Conservation (phyloP, 2,888 invertebrate species). For the Thera obeliscata region DNA sequence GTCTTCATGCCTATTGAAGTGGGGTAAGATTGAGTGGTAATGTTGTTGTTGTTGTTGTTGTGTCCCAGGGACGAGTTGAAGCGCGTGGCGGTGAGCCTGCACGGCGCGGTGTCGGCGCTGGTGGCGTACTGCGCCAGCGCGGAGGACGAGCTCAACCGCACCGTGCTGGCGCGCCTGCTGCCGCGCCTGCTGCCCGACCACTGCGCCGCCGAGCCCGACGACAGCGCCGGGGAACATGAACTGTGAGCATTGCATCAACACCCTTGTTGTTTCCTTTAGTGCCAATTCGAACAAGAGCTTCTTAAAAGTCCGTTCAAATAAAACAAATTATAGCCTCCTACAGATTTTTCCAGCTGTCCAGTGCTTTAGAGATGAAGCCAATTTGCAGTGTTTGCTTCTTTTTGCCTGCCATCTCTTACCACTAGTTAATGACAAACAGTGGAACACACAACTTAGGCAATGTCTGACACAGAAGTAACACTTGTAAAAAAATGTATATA, state of each 20-base stretch:
- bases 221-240: slow-evolving; percentile 15
- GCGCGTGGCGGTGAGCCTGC: slow-evolving; percentile 86
- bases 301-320: too few species aligned
- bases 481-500: too few species aligned
- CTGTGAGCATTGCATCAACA: slow-evolving; percentile 20
- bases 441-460: too few species aligned
- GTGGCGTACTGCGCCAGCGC: slow-evolving; percentile 90
- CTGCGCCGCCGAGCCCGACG: slow-evolving; percentile 14
- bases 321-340: too few species aligned
- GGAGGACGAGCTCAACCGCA: slow-evolving; percentile 91
- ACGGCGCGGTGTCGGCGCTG: slow-evolving; percentile 87
- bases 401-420: too few species aligned
- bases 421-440: too few species aligned
- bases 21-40: not conserved
- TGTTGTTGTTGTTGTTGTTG: not conserved
- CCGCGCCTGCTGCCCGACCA: slow-evolving; percentile 61
- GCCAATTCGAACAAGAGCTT: too few species aligned
- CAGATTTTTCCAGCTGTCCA: too few species aligned
- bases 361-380: too few species aligned
- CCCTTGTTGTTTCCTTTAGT: too few species aligned
- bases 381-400: too few species aligned
- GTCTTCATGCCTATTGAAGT: not conserved
- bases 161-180: slow-evolving; percentile 86
- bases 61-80: slow-evolving; percentile 79
- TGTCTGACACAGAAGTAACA: too few species aligned